Evolutionary conservation across 2,113 vertebrate species (phyloP), one percentile per base, ranked within the genome.

Genomic region (Ptilonorhynchus violaceus): DNA sequence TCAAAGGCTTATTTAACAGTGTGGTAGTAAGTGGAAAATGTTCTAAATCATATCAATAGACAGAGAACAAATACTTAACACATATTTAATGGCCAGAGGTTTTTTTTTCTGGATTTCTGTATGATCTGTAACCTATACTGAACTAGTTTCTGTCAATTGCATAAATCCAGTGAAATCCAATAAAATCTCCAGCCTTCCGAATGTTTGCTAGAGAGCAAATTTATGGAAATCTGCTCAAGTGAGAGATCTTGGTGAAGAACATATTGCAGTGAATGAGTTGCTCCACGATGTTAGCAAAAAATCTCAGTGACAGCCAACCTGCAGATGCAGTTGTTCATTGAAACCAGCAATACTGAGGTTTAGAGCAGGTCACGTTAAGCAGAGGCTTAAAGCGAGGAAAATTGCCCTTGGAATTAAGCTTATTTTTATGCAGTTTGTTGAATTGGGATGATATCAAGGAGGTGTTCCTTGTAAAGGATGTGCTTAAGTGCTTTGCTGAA

Each of bases 401-500:
- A 64, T 30, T 69, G 37, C 7, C 27, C 22, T 90, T 3, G 2
- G 60, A 88, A 80, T 93, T 52, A 63, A 75, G 28, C 27, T 8
- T 70, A 17, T 69, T 76, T 94, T 77, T 56, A 72, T 44, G 39
- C 41, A 63, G 16, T 69, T 88, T 87, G 22, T 50, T 60, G 53
- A 30, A 86, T 2, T 77, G 67, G 63, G 75, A 44, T 67, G 59
- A 16, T 42, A 31, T 33, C 25, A 75, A 88, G 33, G 52, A 60
- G 79, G 42, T 75, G 17, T 42, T 86, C 6, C 21, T 7, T 24
- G 52, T 92, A 53, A 95, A 82, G 62, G 42, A 85, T 93, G 60
- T 39, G 12, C 77, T 92, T 81, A 94, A 96, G 90, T 96, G 92
- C 68, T 94, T 86, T 96, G 67, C 56, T 96, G 96, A 94, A 91